Evolutionary conservation across 2,113 vertebrate genomes (phyloP).

Genomic region (Rana temporaria): DNA sequence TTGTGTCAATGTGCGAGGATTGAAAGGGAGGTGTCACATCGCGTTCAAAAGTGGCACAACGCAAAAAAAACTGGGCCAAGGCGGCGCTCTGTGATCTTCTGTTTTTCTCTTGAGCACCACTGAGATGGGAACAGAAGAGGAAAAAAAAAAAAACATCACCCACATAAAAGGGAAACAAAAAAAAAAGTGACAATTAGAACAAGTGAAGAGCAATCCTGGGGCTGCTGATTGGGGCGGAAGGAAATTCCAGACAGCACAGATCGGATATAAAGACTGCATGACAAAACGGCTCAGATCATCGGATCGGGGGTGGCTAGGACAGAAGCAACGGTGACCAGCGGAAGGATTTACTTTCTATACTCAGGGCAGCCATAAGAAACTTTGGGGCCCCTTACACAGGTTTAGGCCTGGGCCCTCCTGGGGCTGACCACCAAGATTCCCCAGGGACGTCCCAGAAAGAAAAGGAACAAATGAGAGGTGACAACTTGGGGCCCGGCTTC

Average conservation of each 20-base stretch:
- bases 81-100: constrained; percentile 12
- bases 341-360: too few relatives aligned
- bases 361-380: too few relatives aligned
- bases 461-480: too few relatives aligned
- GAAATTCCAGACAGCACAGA: constrained; percentile 7
- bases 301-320: not conserved
- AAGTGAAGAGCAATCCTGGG: constrained; percentile 1
- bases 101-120: not conserved
- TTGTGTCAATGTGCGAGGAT: not conserved
- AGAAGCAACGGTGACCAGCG: too few relatives aligned
- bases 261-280: not conserved
- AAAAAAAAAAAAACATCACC: too few relatives aligned
- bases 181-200: constrained; percentile 26
- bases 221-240: constrained; percentile 17
- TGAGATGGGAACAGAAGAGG: not conserved
- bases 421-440: too few relatives aligned
- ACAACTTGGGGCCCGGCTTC: too few relatives aligned
- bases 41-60: constrained; percentile 5
- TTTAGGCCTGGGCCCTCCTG: too few relatives aligned
- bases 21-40: constrained; percentile 12
- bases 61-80: constrained; percentile 39
- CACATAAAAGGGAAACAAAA: constrained; percentile 18
- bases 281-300: not conserved
- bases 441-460: too few relatives aligned
- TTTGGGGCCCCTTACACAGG: too few relatives aligned